phyloP scores from a whole-genome alignment of 2,113 vertebrate genomes.

The Phrynosoma blainvillii region DNA sequence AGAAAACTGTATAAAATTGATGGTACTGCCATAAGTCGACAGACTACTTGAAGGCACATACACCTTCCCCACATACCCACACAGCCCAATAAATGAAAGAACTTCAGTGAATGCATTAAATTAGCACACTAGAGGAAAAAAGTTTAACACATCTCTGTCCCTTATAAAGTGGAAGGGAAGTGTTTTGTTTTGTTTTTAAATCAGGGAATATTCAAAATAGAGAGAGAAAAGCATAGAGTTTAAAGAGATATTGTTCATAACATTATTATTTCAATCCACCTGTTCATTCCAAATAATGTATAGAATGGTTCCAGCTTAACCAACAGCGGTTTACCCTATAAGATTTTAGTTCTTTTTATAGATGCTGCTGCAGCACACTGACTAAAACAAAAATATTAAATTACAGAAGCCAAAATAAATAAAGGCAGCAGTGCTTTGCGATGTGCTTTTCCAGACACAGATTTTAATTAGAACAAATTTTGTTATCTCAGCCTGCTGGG shows the following conservation, averaged over 20 bases:
- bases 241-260: background rate
- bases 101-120: background rate
- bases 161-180: background rate
- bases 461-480: slow-evolving; percentile 38
- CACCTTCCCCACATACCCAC: no score
- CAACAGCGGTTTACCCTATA: background rate
- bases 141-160: background rate
- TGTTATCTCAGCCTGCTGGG: slow-evolving; percentile 23
- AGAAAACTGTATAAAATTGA: background rate
- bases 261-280: background rate
- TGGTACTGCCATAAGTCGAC: no score
- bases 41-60: no score
- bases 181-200: background rate
- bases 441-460: slow-evolving; percentile 11
- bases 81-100: background rate
- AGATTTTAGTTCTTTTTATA: background rate
- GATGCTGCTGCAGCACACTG: background rate
- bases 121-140: background rate
- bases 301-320: background rate
- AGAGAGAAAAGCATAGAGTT: no score
- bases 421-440: background rate
- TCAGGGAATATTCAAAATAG: background rate
- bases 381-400: slow-evolving; percentile 20
- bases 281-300: background rate
- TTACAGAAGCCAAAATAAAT: background rate